Percentiles rank a stretch among this genome's conserved stretches.
Evolutionary conservation across 2,797 vertebrate genomes (phyloP).

Genomic region (Micropoecilia bifurca): DNA sequence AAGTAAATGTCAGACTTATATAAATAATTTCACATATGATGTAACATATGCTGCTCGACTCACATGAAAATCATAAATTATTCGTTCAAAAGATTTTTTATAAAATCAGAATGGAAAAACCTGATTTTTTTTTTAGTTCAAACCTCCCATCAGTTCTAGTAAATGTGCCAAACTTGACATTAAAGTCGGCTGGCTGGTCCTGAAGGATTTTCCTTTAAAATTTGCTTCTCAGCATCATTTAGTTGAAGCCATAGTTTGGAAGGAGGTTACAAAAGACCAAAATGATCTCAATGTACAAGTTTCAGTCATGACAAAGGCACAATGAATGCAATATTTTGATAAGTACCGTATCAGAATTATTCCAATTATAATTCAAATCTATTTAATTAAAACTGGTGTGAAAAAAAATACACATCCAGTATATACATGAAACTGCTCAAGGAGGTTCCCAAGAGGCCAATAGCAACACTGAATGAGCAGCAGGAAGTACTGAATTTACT

Average conservation of each 20-base stretch:
- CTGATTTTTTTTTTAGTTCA: not conserved
- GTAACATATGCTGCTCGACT: not conserved
- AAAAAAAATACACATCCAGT: rapidly evolving
- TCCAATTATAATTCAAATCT: not conserved
- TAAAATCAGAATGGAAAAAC: not conserved
- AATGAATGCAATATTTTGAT: not conserved
- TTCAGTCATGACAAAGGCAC: not conserved
- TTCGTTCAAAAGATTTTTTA: not conserved
- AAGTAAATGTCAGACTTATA: not conserved
- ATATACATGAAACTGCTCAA: not conserved
- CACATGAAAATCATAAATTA: not conserved
- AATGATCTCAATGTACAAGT: not conserved
- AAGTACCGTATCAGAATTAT: not conserved
- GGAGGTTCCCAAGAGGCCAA: not conserved
- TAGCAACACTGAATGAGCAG: not conserved
- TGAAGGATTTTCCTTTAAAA: not conserved
- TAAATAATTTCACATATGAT: not conserved
- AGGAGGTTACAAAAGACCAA: not conserved
- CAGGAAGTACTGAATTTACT: not conserved
- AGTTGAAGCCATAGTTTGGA: not conserved
- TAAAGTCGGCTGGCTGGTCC: not conserved
- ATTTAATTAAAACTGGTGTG: not conserved
- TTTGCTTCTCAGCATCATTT: not conserved
- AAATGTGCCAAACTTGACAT: not conserved
- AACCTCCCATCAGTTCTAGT: not conserved